These are phyloP conservation scores for Tetropium fuscum DNA, from an alignment of 2,888 invertebrate species.

Conservation along the genomic window DNA sequence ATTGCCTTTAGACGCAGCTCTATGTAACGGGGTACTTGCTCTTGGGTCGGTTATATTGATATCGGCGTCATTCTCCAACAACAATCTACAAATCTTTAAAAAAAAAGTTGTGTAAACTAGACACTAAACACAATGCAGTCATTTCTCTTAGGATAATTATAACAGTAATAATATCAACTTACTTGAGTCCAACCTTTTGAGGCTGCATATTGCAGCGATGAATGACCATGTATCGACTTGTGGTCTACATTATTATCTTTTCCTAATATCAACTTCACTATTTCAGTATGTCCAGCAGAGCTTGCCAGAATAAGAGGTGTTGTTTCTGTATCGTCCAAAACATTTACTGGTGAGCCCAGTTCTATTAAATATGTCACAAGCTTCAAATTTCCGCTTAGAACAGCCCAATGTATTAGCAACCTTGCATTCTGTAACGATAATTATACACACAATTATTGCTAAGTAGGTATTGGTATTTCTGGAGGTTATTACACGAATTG, in stretches of 20 bases:
- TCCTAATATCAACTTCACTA: conserved; percentile 75
- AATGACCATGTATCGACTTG: conserved; percentile 80
- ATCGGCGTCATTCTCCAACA: conserved; percentile 77
- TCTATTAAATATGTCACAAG: conserved; percentile 78
- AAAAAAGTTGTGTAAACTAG: no score
- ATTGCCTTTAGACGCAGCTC: conserved; percentile 84
- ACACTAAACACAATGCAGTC: no score
- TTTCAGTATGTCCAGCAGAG: conserved; percentile 79
- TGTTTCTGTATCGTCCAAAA: conserved; percentile 79
- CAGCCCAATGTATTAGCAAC: conserved; percentile 83
- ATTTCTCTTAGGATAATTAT: no score
- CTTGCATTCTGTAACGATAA: conserved; percentile 73
- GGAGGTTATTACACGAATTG: background rate
- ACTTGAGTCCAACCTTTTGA: conserved; percentile 85
- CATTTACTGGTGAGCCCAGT: conserved; percentile 75
- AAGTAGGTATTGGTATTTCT: background rate
- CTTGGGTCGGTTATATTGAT: conserved; percentile 76
- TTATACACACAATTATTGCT: background rate
- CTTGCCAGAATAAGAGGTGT: conserved; percentile 85
- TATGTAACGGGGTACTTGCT: conserved; percentile 81
- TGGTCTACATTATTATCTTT: conserved; percentile 81
- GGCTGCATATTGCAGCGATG: conserved; percentile 86
- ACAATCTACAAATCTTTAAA: conserved; percentile 73
- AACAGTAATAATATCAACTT: no score
- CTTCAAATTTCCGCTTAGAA: conserved; percentile 81